A percentile compares a stretch with the other conserved stretches of the same genome.
These are phyloP conservation scores for Rhysida immarginata DNA, from an alignment of 1,140 invertebrate genomes.

Conservation along the genomic window DNA sequence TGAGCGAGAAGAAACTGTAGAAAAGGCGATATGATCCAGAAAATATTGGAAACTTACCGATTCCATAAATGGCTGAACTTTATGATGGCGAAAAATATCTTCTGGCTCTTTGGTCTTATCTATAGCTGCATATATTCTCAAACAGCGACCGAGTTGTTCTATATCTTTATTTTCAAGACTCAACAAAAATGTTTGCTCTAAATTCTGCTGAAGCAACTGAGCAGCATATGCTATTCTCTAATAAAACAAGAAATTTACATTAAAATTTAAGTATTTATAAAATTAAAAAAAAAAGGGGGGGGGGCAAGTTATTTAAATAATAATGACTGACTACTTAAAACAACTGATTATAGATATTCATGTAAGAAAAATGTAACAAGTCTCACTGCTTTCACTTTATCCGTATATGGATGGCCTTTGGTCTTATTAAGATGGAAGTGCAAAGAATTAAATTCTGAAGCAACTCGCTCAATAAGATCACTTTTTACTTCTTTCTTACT, in stretches of 20 bases:
- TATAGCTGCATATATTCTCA: conserved; percentile 32
- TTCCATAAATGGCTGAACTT: conserved; percentile 53
- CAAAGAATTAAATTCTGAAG: conserved; percentile 56
- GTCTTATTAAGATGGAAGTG: conserved; percentile 54
- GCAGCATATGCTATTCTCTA: conserved; percentile 30
- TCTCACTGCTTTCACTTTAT: conserved; percentile 6
- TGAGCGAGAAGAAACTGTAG: too few species aligned
- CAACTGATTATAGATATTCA: too few species aligned
- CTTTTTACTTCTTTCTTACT: too few species aligned
- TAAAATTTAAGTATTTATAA: not conserved
- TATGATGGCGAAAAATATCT: conserved; percentile 46
- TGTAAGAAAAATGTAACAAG: not conserved
- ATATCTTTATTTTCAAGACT: conserved; percentile 24
- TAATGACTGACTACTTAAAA: not conserved
- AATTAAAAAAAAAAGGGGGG: too few species aligned
- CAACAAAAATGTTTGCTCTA: conserved; percentile 5
- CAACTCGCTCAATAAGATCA: conserved; percentile 47
- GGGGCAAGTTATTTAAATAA: too few species aligned
- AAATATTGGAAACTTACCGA: conserved; percentile 32
- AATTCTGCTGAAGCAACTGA: conserved; percentile 24
- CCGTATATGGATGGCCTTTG: conserved; percentile 32
- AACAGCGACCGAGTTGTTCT: conserved; percentile 26
- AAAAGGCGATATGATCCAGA: too few species aligned
- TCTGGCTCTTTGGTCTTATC: conserved; percentile 50
- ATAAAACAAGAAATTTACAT: not conserved